phyloP scores from a whole-genome alignment of 2,888 invertebrate genomes.

The Lamproptera curius region DNA sequence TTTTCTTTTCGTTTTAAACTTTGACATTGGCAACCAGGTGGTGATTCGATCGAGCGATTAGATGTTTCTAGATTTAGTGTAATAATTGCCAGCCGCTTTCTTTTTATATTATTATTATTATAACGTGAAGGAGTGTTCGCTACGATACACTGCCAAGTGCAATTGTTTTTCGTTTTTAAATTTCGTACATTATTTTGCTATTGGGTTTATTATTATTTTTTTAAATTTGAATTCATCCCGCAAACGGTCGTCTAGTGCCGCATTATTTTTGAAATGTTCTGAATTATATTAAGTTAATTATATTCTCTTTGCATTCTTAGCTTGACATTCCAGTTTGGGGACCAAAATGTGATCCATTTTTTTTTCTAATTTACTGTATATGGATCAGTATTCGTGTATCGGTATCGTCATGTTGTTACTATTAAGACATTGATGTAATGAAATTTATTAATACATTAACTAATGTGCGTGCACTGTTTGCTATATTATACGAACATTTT shows the following conservation, averaged over 20 bases:
- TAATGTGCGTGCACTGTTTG: constrained; percentile 51
- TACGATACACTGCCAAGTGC: constrained; percentile 75
- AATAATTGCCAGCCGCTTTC: constrained; percentile 72
- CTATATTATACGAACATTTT: constrained; percentile 62
- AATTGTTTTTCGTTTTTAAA: constrained; percentile 61
- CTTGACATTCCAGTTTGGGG: constrained; percentile 70
- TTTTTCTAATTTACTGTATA: not conserved
- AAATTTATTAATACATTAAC: constrained; percentile 20
- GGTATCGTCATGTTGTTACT: constrained; percentile 21
- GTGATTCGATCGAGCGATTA: constrained; percentile 52
- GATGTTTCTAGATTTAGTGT: constrained; percentile 68
- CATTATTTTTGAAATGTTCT: not conserved
- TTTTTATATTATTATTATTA: constrained; percentile 51
- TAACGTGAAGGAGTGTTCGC: constrained; percentile 68
- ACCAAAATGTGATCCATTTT: constrained; percentile 40
- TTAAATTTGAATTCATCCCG: not conserved
- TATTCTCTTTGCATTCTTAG: constrained; percentile 1
- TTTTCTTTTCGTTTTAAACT: constrained; percentile 26
- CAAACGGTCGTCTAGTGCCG: not conserved
- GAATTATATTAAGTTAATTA: no score
- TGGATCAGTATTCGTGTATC: constrained; percentile 18
- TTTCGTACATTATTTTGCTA: constrained; percentile 56
- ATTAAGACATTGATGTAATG: constrained; percentile 19
- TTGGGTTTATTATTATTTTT: constrained; percentile 37
- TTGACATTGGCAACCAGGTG: constrained; percentile 31